Evolutionary conservation across 2,888 invertebrate species (phyloP).

Genomic region (Empis stercorea): DNA sequence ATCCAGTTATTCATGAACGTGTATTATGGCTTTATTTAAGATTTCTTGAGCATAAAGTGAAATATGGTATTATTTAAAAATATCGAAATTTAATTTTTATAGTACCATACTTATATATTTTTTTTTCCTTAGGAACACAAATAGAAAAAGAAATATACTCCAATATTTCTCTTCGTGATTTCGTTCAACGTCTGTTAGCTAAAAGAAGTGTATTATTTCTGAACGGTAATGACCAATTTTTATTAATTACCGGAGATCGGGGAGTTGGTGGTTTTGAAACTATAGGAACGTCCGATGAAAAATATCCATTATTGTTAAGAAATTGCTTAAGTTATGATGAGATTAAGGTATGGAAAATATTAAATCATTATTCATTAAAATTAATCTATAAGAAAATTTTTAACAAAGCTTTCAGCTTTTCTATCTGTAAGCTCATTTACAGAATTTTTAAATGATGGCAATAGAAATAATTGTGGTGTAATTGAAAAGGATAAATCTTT

Average conservation of each 20-base stretch:
- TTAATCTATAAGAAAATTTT: too few species aligned
- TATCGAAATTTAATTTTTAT: too few species aligned
- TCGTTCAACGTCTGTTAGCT: too few species aligned
- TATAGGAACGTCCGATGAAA: background rate
- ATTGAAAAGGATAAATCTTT: constrained; percentile 27
- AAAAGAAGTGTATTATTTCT: too few species aligned
- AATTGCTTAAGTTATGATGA: background rate
- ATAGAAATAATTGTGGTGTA: constrained; percentile 40
- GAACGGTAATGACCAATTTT: too few species aligned
- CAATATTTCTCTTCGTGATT: too few species aligned
- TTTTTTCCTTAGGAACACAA: too few species aligned
- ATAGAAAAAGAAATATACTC: too few species aligned
- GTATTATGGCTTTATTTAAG: constrained; percentile 44
- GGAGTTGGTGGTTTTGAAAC: background rate
- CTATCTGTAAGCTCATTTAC: constrained; percentile 43
- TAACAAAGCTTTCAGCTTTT: constrained; percentile 40
- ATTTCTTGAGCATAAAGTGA: constrained; percentile 44
- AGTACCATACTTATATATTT: too few species aligned
- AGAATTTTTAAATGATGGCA: constrained; percentile 45
- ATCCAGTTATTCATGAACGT: constrained; percentile 50
- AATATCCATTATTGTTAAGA: background rate
- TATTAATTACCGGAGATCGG: background rate
- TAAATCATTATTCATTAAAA: too few species aligned
- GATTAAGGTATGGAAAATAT: constrained; percentile 4
- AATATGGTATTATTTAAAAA: constrained; percentile 13